Evolutionary conservation across 2,888 invertebrate genomes (phyloP).

Genomic region (Mamestra brassicae): DNA sequence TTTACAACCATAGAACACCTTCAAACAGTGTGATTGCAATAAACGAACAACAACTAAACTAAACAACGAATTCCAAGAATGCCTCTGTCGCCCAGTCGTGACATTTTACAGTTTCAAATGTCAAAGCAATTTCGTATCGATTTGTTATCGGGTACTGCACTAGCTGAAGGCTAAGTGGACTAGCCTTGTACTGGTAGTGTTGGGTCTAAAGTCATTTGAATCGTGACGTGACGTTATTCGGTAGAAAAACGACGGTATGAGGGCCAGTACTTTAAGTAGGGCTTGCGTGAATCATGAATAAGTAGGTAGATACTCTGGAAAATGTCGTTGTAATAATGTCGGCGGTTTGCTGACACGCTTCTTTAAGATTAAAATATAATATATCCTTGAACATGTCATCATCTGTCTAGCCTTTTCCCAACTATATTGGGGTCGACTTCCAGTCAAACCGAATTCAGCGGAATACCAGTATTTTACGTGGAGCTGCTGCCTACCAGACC

Average conservation of each 20-base stretch:
- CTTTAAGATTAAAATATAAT: not conserved
- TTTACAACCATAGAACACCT: not conserved
- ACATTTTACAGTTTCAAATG: slow-evolving; percentile 63
- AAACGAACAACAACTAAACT: slow-evolving; percentile 38
- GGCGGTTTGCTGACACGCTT: not conserved
- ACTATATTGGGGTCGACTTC: too few relatives aligned
- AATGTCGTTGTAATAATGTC: too few relatives aligned
- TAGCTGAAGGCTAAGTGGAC: slow-evolving; percentile 56
- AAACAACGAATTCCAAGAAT: slow-evolving; percentile 62
- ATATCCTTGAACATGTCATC: too few relatives aligned
- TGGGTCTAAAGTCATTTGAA: slow-evolving; percentile 44
- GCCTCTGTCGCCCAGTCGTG: slow-evolving; percentile 56
- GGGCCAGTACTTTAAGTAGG: not conserved
- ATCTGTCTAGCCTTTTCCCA: too few relatives aligned
- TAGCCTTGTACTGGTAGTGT: slow-evolving; percentile 55
- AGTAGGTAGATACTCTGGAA: not conserved
- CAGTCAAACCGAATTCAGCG: too few relatives aligned
- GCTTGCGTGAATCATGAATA: slow-evolving; percentile 22
- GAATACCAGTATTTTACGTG: too few relatives aligned
- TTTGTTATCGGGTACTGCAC: slow-evolving; percentile 57
- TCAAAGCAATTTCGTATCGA: slow-evolving; percentile 67
- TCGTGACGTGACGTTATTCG: slow-evolving; percentile 36
- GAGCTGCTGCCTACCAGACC: too few relatives aligned
- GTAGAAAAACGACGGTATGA: slow-evolving; percentile 17
- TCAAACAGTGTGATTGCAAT: slow-evolving; percentile 40